phyloP scores from a whole-genome alignment of 1,140 invertebrate species.

The Procambarus virginalis region DNA sequence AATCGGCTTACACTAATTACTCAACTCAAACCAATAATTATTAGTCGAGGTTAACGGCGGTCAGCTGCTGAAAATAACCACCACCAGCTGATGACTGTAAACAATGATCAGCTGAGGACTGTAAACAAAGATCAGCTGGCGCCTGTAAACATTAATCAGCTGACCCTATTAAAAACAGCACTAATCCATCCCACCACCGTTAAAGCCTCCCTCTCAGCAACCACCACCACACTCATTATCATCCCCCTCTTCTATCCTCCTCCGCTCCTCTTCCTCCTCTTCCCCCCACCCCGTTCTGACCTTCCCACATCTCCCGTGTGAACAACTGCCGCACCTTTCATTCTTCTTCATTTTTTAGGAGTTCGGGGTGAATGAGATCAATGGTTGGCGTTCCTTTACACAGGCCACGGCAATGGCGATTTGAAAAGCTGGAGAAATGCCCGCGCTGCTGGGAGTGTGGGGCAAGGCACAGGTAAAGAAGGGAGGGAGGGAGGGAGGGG shows the following conservation, averaged over 20 bases:
- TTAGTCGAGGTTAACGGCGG: too few species aligned
- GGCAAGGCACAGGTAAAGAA: background rate
- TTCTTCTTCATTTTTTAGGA: slow-evolving; percentile 65
- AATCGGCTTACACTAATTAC: too few species aligned
- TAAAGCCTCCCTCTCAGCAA: background rate
- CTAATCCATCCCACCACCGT: background rate
- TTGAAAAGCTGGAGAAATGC: slow-evolving; percentile 25
- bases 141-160: background rate
- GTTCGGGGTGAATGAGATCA: slow-evolving; percentile 59
- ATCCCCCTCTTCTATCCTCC: background rate
- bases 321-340: slow-evolving; percentile 56
- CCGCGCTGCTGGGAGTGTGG: background rate
- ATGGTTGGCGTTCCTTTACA: slow-evolving; percentile 33
- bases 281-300: background rate
- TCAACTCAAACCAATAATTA: too few species aligned
- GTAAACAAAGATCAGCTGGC: background rate
- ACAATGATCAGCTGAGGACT: background rate
- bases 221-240: background rate
- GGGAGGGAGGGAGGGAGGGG: slow-evolving; percentile 9
- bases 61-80: too few species aligned
- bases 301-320: slow-evolving; percentile 49
- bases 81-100: background rate
- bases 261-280: background rate
- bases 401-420: slow-evolving; percentile 16
- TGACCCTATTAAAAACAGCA: background rate